Percentiles rank a stretch among this genome's conserved stretches.
These are phyloP conservation scores for Camponotus pennsylvanicus DNA, from an alignment of 1,140 invertebrate species.

Conservation along the genomic window DNA sequence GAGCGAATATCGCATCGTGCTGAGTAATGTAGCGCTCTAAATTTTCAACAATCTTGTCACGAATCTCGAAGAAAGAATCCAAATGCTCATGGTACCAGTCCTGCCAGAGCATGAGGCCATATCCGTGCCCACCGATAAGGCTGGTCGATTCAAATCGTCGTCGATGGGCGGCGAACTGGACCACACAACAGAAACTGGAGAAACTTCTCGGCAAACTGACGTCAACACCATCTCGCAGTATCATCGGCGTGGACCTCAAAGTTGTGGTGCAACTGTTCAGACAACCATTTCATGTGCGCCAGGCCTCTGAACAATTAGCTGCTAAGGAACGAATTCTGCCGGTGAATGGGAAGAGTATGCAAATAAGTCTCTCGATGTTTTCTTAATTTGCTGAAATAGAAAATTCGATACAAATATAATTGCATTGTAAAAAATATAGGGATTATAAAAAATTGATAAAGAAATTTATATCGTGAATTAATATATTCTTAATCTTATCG, in stretches of 20 bases:
- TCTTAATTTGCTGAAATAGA: no score
- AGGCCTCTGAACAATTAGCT: constrained; percentile 97
- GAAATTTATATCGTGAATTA: no score
- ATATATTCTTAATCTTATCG: no score
- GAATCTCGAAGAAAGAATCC: constrained; percentile 93
- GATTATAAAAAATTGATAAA: no score
- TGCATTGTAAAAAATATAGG: no score
- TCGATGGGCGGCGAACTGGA: constrained; percentile 82
- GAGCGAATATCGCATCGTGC: constrained; percentile 94
- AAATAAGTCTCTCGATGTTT: no score
- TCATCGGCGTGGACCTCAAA: constrained; percentile 92
- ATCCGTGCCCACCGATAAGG: no score
- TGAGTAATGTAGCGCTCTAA: constrained; percentile 94
- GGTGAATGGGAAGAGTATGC: no score
- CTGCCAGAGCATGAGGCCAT: no score
- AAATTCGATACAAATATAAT: no score
- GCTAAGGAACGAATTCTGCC: constrained; percentile 98
- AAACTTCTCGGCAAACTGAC: constrained; percentile 88
- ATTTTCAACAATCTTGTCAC: constrained; percentile 93
- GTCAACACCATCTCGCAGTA: constrained; percentile 88
- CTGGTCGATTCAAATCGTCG: no score
- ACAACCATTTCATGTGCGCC: constrained; percentile 97
- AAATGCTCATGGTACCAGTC: constrained; percentile 93
- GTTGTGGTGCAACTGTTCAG: constrained; percentile 93
- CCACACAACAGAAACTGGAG: constrained; percentile 83